Percentiles rank a stretch among this genome's conserved stretches.
Evolutionary conservation across 2,888 invertebrate species (phyloP).

Genomic region (Pristionchus maxplancki): DNA sequence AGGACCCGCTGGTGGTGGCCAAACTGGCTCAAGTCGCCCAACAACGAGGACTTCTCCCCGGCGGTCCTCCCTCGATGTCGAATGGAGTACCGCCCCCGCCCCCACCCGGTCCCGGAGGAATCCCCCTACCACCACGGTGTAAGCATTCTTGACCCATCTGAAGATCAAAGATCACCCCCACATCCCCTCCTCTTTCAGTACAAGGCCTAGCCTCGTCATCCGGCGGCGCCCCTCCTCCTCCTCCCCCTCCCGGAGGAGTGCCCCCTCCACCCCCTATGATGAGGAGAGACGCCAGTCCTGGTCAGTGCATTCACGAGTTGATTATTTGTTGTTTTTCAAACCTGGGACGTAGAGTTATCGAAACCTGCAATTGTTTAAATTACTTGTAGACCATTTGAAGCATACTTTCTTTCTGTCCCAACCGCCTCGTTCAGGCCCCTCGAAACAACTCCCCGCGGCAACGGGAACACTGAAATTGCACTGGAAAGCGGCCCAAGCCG

Average conservation of each 20-base stretch:
- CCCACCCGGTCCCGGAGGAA: constrained; percentile 63
- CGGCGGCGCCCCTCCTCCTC: constrained; percentile 67
- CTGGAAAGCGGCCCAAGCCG: constrained; percentile 88
- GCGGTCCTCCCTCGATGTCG: constrained; percentile 48
- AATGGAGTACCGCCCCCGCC: constrained; percentile 65
- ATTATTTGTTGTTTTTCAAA: too few relatives aligned
- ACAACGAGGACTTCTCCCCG: constrained; percentile 55
- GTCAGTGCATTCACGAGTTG: not conserved
- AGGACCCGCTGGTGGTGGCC: constrained; percentile 65
- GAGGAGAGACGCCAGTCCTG: constrained; percentile 60
- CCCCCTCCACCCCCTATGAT: constrained; percentile 45
- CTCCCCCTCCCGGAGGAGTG: constrained; percentile 77
- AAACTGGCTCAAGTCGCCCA: constrained; percentile 64
- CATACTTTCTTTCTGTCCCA: too few relatives aligned
- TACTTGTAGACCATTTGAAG: too few relatives aligned
- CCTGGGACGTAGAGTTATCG: too few relatives aligned
- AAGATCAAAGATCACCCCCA: not conserved
- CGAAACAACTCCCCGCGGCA: constrained; percentile 49
- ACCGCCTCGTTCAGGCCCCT: constrained; percentile 58
- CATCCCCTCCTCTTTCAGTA: constrained; percentile 60
- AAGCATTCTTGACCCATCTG: constrained; percentile 36
- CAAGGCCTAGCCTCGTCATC: constrained; percentile 54
- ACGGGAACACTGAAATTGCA: constrained; percentile 89
- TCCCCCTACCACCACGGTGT: constrained; percentile 68
- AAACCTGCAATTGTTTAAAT: too few relatives aligned